Evolutionary conservation across 2,113 vertebrate species (phyloP), one percentile per base, ranked within the genome.

Genomic region (Serilophus lunatus): DNA sequence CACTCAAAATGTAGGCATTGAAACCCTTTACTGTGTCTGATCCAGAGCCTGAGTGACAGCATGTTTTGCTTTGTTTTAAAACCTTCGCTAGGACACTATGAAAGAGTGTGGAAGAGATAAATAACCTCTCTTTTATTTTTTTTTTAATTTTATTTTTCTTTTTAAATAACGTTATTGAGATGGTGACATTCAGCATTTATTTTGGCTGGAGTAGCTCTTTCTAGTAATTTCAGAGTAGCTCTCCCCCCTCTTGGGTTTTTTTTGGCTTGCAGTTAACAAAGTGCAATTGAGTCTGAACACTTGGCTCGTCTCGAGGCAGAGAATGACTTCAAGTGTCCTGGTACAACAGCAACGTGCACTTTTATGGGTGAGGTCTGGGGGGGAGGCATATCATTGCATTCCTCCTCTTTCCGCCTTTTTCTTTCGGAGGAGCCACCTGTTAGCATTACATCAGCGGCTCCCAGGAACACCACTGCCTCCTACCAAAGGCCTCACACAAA

Each of bases 341-440:
- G 47, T 88, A 66, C 35, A 71, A 28, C 51, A 79, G 18, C 59
- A 93, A 45, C 9, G 9, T 71, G 86, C 0, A 5, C 23, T 80
- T 88, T 44, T 68, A 35, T 0, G 17, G 57, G 4, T 1, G 13
- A 69, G 88, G 51, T 17, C 1, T n/a, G 64, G 53, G 57, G 44
- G 56, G n/a, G 31, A 53, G 9, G 13, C 14, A 19, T 40, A 80
- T 68, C 59, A 13, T 42, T 85, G 74, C 40, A 5, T 95, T 82
- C 89, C 79, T 96, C 72, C 44, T 36, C 63, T 80, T 86, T 90
- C 86, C 1, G 26, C 68, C 63, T 24, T 59, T 86, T 91, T 81
- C 86, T 44, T 35, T 54, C 3, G 29, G 85, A 53, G 56, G 60
- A 96, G 96, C 96, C 99, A 99, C 98, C 99, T 99, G 98, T 98